A percentile compares a stretch with the other conserved stretches of the same genome.
Evolutionary conservation across 2,113 vertebrate species (phyloP).

Genomic region (Numenius arquata): DNA sequence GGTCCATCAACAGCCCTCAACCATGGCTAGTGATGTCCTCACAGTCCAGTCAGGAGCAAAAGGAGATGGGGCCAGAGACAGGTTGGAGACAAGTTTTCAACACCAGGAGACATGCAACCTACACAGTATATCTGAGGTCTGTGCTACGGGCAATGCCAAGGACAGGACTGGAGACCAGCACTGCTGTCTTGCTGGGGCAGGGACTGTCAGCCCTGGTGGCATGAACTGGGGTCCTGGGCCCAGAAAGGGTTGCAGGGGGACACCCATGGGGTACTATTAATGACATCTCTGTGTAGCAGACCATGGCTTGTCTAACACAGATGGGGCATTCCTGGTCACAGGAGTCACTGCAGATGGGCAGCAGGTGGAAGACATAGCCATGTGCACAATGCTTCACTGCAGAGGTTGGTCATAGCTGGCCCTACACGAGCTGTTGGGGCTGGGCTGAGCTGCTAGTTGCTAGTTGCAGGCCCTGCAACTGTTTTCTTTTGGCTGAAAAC

Average conservation of each 20-base stretch:
- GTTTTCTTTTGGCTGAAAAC: background rate
- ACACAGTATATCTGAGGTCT: background rate
- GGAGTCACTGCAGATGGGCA: background rate
- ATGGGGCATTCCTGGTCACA: background rate
- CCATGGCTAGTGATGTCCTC: background rate
- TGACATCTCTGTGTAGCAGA: background rate
- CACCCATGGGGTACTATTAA: background rate
- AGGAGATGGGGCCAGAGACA: background rate
- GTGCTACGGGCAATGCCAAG: background rate
- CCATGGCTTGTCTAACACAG: background rate
- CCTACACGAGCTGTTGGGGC: background rate
- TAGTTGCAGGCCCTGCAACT: background rate
- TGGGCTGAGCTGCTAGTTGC: background rate
- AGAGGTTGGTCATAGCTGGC: background rate
- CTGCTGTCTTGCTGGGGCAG: background rate
- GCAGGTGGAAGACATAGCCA: rapidly evolving
- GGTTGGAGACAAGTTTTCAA: background rate
- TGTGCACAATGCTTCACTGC: rapidly evolving
- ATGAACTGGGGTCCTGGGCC: background rate
- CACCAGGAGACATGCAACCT: background rate
- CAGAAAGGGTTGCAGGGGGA: background rate
- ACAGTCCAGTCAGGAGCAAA: background rate
- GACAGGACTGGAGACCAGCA: background rate
- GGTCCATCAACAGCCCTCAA: background rate
- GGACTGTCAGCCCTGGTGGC: background rate